Percentiles rank a stretch among this genome's conserved stretches.
phyloP scores from a whole-genome alignment of 2,888 invertebrate species.

The Perdita meconis region DNA sequence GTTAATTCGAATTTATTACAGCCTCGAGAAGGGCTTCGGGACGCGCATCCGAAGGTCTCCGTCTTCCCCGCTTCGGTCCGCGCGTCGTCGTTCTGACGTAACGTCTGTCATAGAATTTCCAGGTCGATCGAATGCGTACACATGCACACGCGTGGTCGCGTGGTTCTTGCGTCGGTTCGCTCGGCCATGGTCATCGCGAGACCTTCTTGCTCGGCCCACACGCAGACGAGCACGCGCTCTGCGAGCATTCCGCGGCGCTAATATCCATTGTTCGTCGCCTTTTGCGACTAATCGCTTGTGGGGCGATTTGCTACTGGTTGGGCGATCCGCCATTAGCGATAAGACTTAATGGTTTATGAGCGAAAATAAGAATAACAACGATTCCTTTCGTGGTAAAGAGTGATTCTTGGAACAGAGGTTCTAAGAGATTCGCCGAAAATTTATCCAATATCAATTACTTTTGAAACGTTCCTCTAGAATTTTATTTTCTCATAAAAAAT shows the following conservation, averaged over 20 bases:
- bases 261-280: conserved; percentile 18
- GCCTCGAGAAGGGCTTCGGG: background rate
- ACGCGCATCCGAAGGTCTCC: background rate
- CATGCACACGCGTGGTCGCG: conserved; percentile 6
- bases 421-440: too few relatives aligned
- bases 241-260: conserved; percentile 8
- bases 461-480: too few relatives aligned
- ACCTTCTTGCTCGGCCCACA: conserved; percentile 68
- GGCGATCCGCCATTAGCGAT: too few relatives aligned
- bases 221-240: conserved; percentile 40
- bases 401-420: too few relatives aligned
- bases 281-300: background rate
- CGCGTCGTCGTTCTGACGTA: conserved; percentile 30
- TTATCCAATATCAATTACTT: too few relatives aligned
- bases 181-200: conserved; percentile 75
- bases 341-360: too few relatives aligned
- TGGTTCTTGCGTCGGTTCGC: conserved; percentile 38
- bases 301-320: too few relatives aligned
- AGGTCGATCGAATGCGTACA: conserved; percentile 16
- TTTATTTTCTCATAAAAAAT: too few relatives aligned
- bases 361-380: too few relatives aligned
- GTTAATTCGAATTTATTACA: background rate
- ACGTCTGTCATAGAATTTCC: conserved; percentile 33
- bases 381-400: too few relatives aligned
- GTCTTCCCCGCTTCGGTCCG: background rate